A percentile compares a stretch with the other conserved stretches of the same genome.
phyloP scores from a whole-genome alignment of 2,888 invertebrate genomes.

The Crioceris asparagi region DNA sequence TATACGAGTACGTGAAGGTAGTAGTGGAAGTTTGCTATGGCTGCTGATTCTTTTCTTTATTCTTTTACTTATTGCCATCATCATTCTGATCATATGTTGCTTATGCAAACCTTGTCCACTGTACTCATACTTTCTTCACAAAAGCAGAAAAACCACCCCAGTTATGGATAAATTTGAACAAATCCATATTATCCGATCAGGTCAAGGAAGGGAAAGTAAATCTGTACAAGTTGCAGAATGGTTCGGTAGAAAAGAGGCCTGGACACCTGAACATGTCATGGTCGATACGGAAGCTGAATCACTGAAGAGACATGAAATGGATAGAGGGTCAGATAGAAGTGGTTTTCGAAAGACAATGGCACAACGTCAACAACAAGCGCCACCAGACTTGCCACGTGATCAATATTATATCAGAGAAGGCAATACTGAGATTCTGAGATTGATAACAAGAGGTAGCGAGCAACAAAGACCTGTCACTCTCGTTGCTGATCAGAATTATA shows the following conservation, averaged over 20 bases:
- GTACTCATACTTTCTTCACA: constrained; percentile 65
- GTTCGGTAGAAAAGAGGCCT: constrained; percentile 70
- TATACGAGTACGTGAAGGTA: constrained; percentile 19
- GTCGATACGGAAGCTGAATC: constrained; percentile 53
- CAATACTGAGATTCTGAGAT: constrained; percentile 69
- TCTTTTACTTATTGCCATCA: constrained; percentile 58
- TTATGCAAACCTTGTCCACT: constrained; percentile 79
- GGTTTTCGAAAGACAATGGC: constrained; percentile 22
- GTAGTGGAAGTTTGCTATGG: constrained; percentile 59
- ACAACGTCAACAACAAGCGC: constrained; percentile 23
- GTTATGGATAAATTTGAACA: constrained; percentile 40
- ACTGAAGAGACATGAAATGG: constrained; percentile 63
- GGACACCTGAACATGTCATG: constrained; percentile 59
- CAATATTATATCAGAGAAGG: constrained; percentile 75
- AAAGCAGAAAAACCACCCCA: constrained; percentile 64
- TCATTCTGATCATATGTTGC: constrained; percentile 68
- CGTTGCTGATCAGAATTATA: constrained; percentile 36
- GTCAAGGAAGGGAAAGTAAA: constrained; percentile 51
- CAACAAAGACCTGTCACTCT: constrained; percentile 34
- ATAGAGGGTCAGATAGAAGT: constrained; percentile 59
- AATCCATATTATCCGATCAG: constrained; percentile 46
- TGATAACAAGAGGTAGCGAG: constrained; percentile 53
- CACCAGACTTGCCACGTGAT: constrained; percentile 39
- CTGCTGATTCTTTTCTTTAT: constrained; percentile 65
- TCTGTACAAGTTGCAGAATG: constrained; percentile 67